Evolutionary conservation across 2,888 invertebrate genomes (phyloP).

Genomic region (Nephrotoma appendiculata): DNA sequence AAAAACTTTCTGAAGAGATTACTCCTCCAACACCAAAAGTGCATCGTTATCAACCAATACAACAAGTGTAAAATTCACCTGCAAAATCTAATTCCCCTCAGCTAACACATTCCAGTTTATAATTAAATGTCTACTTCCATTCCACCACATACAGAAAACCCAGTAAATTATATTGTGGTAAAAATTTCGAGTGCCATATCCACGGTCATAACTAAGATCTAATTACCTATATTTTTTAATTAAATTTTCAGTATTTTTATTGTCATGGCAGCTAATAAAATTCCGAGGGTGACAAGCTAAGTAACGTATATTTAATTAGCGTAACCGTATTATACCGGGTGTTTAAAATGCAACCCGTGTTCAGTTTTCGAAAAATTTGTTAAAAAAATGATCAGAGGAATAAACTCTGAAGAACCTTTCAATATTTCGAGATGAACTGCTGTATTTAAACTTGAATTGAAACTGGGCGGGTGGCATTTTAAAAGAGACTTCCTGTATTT

Average conservation of each 20-base stretch:
- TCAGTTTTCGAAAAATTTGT: too few relatives aligned
- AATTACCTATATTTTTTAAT: not conserved
- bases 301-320: not conserved
- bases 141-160: not conserved
- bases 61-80: conserved; percentile 28
- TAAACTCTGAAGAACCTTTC: too few relatives aligned
- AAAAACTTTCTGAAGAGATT: conserved; percentile 63
- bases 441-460: too few relatives aligned
- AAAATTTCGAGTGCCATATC: not conserved
- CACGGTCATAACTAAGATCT: not conserved
- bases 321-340: not conserved
- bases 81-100: not conserved
- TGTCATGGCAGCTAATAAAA: not conserved
- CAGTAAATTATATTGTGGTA: not conserved
- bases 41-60: conserved; percentile 46
- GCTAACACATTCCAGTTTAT: not conserved
- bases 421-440: too few relatives aligned
- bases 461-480: not conserved
- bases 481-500: not conserved
- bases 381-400: too few relatives aligned
- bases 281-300: not conserved
- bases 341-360: too few relatives aligned
- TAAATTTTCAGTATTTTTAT: not conserved
- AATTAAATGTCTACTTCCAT: not conserved
- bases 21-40: conserved; percentile 53